phyloP scores from a whole-genome alignment of 2,113 vertebrate genomes.

The Cyanistes caeruleus region DNA sequence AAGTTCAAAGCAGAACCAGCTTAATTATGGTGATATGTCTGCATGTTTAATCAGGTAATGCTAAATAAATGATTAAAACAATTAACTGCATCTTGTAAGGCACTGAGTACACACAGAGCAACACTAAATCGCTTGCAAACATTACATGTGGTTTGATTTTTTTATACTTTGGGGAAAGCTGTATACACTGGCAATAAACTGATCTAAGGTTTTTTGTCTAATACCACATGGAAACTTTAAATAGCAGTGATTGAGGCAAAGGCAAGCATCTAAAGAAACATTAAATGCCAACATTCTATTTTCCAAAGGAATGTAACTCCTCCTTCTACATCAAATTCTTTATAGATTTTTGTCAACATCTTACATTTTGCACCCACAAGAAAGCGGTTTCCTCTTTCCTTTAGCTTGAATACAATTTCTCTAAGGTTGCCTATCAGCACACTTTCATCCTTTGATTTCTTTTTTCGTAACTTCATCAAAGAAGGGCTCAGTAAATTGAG shows the following conservation, averaged over 20 bases:
- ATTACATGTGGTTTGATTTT: not conserved
- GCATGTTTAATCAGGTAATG: slow-evolving; percentile 11
- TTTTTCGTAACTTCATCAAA: not conserved
- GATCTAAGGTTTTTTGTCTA: not conserved
- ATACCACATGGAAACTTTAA: not conserved
- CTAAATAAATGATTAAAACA: slow-evolving; percentile 24
- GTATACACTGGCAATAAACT: not conserved
- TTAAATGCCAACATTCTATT: not conserved
- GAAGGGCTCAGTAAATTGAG: not conserved
- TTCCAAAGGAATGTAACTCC: not conserved
- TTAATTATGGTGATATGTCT: slow-evolving; percentile 8
- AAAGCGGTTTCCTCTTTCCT: not conserved
- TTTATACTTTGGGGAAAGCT: not conserved
- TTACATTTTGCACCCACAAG: not conserved
- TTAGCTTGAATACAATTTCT: not conserved
- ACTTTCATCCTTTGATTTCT: not conserved
- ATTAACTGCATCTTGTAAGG: slow-evolving; percentile 18
- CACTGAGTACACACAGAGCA: not conserved
- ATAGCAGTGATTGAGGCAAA: not conserved
- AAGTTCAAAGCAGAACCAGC: slow-evolving; percentile 3
- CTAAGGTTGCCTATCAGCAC: not conserved
- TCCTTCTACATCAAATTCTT: not conserved
- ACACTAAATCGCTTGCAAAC: not conserved
- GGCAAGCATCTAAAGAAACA: not conserved
- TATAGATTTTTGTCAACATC: not conserved